Conservation (phyloP, 2,888 invertebrate species). For the Toxonevra muliebris region DNA sequence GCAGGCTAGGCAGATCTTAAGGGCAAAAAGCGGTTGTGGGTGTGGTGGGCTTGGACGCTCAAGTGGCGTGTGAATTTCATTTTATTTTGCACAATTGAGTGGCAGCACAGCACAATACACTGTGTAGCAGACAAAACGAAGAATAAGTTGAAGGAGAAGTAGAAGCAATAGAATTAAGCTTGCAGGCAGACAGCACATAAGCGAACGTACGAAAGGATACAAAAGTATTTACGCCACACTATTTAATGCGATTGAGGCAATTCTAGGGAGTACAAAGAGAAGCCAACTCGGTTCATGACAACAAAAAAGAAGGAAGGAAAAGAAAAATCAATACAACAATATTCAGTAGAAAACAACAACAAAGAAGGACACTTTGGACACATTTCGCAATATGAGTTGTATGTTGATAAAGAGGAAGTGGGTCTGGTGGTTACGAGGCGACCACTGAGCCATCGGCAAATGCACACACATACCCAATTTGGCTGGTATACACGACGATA, state of each 20-base stretch:
- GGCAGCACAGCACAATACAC: constrained; percentile 4
- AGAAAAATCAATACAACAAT: constrained; percentile 20
- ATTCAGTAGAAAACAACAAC: background rate
- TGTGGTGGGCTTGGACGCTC: background rate
- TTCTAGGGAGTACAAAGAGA: background rate
- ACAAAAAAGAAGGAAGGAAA: background rate
- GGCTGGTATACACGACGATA: background rate
- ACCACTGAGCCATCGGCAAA: constrained; percentile 11
- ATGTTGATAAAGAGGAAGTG: constrained; percentile 4
- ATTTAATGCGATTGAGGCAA: background rate
- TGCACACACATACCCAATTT: background rate
- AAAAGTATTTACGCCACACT: constrained; percentile 5
- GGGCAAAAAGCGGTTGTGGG: background rate
- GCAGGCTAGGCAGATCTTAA: background rate
- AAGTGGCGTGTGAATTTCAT: constrained; percentile 29
- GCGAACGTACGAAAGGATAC: background rate
- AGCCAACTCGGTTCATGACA: constrained; percentile 5
- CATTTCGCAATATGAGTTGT: background rate
- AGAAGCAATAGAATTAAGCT: background rate
- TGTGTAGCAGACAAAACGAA: background rate
- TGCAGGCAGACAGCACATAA: background rate
- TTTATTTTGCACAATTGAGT: constrained; percentile 28
- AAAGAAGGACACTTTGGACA: constrained; percentile 1
- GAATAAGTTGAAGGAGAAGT: background rate
- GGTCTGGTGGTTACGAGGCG: constrained; percentile 29